Base-by-base conservation (phyloP, 1,140 invertebrate species). In the Cyclina sinensis region DNA sequence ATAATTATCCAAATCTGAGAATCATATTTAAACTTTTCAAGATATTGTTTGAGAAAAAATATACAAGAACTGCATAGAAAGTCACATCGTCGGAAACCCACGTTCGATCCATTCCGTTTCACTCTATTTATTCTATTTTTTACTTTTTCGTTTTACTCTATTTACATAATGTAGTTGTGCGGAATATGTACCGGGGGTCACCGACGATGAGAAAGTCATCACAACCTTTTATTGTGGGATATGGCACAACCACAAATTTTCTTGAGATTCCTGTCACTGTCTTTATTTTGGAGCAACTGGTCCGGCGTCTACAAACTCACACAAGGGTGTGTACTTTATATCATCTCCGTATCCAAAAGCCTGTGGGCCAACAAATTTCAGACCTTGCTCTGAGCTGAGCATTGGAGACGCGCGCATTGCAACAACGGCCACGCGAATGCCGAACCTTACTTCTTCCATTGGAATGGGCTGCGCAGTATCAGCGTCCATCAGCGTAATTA, bases 391-490 rank as follows among this genome's bases (percentile, higher is more conserved):
- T 0, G 90, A 91, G 27, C 89, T 85, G 57, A 95, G 89, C 27
- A 91, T 78, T 0, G 89, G 78, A 24, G 89, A 85, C 12, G 88
- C 87, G 1, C 93, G 91, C n/a, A 94, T 12, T 3, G 90, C 90
- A 14, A 95, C 51, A 12, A 94, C 92, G 0, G 91, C 87, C 0
- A 94, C 92, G 0, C 93, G 88, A 24, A 92, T 83, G 11, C 94
- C 94, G 73, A 93, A 95, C 51, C 91, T 82, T 0, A 94, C 80
- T 65, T 92, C 92, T 65, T 95, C 94, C 14, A 92, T 93, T 0
- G 91, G 82, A 30, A 94, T 91, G 3, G 94, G 93, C 76, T 94
- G 92, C 0, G 90, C 93, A 5, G 91, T 93, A 24, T 94, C 94
- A 0, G 91, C 80, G 54, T 94, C 94, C 35, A 95, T 74, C 24